Conservation (phyloP, 2,888 invertebrate species). For the Nemotelus nigrinus region DNA sequence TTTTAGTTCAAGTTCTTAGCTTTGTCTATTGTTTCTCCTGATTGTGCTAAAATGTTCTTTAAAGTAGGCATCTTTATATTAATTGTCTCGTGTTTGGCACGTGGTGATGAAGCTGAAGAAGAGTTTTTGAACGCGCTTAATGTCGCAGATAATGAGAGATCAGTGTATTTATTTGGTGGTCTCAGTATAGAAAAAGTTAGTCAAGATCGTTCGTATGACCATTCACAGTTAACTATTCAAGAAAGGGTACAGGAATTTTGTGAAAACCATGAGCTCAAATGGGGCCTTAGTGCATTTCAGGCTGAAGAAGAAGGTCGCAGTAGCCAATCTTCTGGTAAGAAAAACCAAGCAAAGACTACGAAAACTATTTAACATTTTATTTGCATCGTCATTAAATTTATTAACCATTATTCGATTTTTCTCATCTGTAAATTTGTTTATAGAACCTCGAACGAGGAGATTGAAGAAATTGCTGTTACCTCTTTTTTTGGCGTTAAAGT, state of each 20-base stretch:
- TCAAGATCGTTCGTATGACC: slow-evolving; percentile 56
- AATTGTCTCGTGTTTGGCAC: not conserved
- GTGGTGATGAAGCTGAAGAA: slow-evolving; percentile 59
- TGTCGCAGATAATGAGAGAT: slow-evolving; percentile 64
- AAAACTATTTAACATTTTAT: not conserved
- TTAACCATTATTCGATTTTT: not conserved
- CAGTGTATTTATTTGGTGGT: slow-evolving; percentile 65
- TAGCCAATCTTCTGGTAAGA: slow-evolving; percentile 54
- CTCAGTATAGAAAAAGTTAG: slow-evolving; percentile 63
- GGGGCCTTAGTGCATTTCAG: slow-evolving; percentile 64
- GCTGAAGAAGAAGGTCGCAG: slow-evolving; percentile 59
- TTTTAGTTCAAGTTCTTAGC: slow-evolving; percentile 32
- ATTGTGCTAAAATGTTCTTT: slow-evolving; percentile 27
- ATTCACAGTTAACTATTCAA: slow-evolving; percentile 62
- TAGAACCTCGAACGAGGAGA: slow-evolving; percentile 70
- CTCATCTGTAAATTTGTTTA: slow-evolving; percentile 51
- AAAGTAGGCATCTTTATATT: slow-evolving; percentile 21
- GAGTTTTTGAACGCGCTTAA: slow-evolving; percentile 66
- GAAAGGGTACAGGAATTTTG: slow-evolving; percentile 67
- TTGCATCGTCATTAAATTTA: not conserved
- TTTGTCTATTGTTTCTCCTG: slow-evolving; percentile 3
- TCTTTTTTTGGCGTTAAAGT: slow-evolving; percentile 70
- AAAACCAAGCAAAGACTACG: not conserved
- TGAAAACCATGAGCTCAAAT: slow-evolving; percentile 65
- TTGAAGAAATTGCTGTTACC: slow-evolving; percentile 72